These are phyloP conservation scores for Aphis gossypii DNA, from an alignment of 1,140 invertebrate genomes.

Conservation along the genomic window DNA sequence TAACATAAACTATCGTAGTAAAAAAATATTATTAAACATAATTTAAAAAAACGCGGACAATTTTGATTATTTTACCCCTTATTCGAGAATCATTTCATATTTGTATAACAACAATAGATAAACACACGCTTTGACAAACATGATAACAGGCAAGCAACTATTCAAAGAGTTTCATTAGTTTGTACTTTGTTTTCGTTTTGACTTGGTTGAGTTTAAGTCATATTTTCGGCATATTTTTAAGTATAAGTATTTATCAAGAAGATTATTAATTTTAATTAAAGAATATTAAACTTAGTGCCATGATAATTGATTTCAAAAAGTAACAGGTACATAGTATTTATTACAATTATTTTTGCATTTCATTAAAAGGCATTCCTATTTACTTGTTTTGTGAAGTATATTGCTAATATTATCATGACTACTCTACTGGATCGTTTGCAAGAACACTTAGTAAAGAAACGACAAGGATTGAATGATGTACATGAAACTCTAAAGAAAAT, in stretches of 20 bases:
- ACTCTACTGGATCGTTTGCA: constrained; percentile 51
- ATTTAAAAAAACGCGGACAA: constrained; percentile 5
- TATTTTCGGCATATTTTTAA: neutral
- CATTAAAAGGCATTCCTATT: neutral
- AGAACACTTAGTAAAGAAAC: constrained; percentile 52
- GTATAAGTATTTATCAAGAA: neutral
- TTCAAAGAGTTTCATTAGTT: constrained; percentile 43
- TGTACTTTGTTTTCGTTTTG: constrained; percentile 13
- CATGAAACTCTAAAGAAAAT: constrained; percentile 54
- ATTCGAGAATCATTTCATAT: neutral
- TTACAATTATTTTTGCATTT: neutral
- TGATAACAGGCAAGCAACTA: constrained; percentile 4
- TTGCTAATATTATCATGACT: constrained; percentile 18
- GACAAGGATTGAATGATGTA: constrained; percentile 49
- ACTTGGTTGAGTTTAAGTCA: neutral
- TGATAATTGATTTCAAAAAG: neutral
- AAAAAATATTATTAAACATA: neutral
- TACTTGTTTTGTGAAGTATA: neutral
- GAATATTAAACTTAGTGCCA: neutral
- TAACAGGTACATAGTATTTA: constrained; percentile 26
- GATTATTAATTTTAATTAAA: neutral
- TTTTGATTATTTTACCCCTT: neutral
- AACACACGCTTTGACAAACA: constrained; percentile 37
- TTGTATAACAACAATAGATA: neutral
- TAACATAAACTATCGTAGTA: neutral